A percentile compares a stretch with the other conserved stretches of the same genome.
These are phyloP conservation scores for Nyleta sp. DNA, from an alignment of 2,888 invertebrate species.

Conservation along the genomic window DNA sequence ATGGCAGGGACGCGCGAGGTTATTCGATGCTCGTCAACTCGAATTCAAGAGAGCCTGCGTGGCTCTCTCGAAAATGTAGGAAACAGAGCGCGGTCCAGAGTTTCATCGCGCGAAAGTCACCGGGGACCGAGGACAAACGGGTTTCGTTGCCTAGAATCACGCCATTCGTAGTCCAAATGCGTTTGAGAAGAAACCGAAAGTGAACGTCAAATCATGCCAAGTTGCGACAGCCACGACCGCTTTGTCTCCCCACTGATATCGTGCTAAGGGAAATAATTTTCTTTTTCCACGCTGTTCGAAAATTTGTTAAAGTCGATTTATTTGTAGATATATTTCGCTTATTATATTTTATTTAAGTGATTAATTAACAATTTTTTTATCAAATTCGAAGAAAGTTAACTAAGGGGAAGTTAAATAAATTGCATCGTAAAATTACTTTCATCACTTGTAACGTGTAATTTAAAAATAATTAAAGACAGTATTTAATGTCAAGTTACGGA, in stretches of 20 bases:
- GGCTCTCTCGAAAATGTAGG: slow-evolving; percentile 43
- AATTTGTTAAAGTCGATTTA: too few relatives aligned
- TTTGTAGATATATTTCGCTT: too few relatives aligned
- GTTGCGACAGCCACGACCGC: slow-evolving; percentile 25
- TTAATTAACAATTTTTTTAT: too few relatives aligned
- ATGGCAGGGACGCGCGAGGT: slow-evolving; percentile 32
- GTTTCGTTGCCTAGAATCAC: slow-evolving; percentile 49
- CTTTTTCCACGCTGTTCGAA: too few relatives aligned
- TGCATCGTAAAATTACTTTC: too few relatives aligned
- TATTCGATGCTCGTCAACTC: slow-evolving; percentile 43
- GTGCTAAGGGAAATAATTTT: too few relatives aligned
- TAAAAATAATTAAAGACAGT: too few relatives aligned
- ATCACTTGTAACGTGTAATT: too few relatives aligned
- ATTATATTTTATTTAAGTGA: too few relatives aligned
- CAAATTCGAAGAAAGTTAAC: too few relatives aligned
- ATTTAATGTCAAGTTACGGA: too few relatives aligned
- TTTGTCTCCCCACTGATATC: slow-evolving; percentile 14
- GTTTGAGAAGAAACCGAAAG: slow-evolving; percentile 51
- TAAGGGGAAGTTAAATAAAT: too few relatives aligned
- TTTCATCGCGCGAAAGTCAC: slow-evolving; percentile 43
- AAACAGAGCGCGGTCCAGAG: slow-evolving; percentile 36
- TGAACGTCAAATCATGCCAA: slow-evolving; percentile 50
- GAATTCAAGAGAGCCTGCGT: slow-evolving; percentile 20
- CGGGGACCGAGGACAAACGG: slow-evolving; percentile 44
- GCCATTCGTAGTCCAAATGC: slow-evolving; percentile 53